Evolutionary conservation across 2,888 invertebrate genomes (phyloP).

Genomic region (Limnephilus auricula): DNA sequence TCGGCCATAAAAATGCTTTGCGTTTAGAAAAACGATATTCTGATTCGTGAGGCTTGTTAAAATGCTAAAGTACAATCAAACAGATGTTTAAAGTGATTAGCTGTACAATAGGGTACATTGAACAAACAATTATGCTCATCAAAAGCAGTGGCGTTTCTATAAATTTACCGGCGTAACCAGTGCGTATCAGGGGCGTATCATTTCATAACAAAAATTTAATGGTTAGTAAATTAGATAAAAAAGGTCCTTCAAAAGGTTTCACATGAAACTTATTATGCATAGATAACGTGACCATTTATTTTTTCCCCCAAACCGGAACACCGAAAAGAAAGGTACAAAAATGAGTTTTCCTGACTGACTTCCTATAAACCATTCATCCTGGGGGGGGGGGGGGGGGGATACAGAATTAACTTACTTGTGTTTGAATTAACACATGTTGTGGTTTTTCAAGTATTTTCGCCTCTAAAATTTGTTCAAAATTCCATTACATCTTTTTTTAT

Average conservation of each 20-base stretch:
- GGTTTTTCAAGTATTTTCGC: too few species aligned
- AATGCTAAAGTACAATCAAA: not conserved
- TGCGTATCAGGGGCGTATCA: not conserved
- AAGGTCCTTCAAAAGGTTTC: not conserved
- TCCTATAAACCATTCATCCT: too few species aligned
- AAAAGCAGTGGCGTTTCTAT: not conserved
- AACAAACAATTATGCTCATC: not conserved
- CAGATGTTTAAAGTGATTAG: not conserved
- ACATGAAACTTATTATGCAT: too few species aligned
- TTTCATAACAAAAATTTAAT: not conserved
- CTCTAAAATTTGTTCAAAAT: too few species aligned
- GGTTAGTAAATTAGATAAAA: not conserved
- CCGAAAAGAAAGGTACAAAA: too few species aligned
- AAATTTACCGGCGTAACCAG: not conserved
- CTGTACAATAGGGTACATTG: not conserved
- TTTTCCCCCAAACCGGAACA: too few species aligned
- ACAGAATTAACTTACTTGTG: too few species aligned
- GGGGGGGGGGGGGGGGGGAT: too few species aligned
- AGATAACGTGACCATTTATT: too few species aligned
- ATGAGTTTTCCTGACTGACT: too few species aligned
- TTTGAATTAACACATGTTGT: too few species aligned
- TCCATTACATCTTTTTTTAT: too few species aligned
- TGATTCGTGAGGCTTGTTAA: not conserved
- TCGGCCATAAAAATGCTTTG: not conserved
- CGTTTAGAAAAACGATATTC: not conserved